Base-by-base conservation (phyloP, 2,888 invertebrate species). In the Tiliacea citrago region DNA sequence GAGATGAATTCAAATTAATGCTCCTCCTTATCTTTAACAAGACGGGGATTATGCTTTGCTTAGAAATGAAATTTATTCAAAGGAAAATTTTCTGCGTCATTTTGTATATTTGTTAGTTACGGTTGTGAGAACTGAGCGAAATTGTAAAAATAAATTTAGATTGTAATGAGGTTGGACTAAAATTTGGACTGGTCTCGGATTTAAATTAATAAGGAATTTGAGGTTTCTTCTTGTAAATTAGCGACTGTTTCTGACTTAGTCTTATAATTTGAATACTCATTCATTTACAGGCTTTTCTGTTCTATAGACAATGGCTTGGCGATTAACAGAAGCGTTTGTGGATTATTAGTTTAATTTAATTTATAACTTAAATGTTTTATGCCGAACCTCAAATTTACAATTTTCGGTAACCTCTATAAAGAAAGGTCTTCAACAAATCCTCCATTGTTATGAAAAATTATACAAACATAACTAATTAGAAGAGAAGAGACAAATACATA, bases 1-100 rank as follows among this genome's bases (percentile, higher is more conserved):
- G 91, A 91, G 91, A 90, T 90, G 91, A 90, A 91, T 91, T 90
- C 90, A 90, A 91, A 91, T 91, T 91, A 91, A 91, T 90, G 90
- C 90, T 86, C 82, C 86, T 88, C 88, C 91, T 91, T 91, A 91
- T 91, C 90, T 90, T 79, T 90, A 90, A 90, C 90, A 91, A 90
- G 90, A 86, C 86, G 85, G 77, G 90, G 91, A 91, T 91, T 90
- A 91, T 90, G 85, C 88, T 91, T 90, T 90, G 89, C 90, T 91
- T 90, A 89, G 90, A 89, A 90, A 87, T 89, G 88, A 87, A 86
- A 89, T 90, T 90, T 90, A 90, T 90, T 89, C 89, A 89, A 89
- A 86, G 78, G 83, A 82, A 86, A 88, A 89, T 88, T 88, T 87
- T 87, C 89, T 84, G 79, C 58, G 81, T 81, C 83, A 90, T 86